A percentile compares a stretch with the other conserved stretches of the same genome.
Evolutionary conservation across 2,113 vertebrate genomes (phyloP).

Genomic region (Sorex fumeus): DNA sequence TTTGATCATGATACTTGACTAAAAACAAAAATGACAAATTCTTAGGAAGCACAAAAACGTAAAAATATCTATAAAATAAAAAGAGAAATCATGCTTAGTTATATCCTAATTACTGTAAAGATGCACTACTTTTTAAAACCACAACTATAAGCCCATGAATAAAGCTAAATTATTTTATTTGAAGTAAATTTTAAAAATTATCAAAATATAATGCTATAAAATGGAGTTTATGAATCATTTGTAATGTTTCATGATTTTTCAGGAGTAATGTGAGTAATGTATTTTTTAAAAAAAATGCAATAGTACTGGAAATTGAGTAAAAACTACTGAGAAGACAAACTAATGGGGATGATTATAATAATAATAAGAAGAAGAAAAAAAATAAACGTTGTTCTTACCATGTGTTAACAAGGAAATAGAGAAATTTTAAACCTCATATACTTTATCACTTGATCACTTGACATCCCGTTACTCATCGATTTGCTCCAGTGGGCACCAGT

Average conservation of each 20-base stretch:
- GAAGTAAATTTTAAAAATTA: constrained; percentile 21
- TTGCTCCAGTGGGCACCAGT: no score
- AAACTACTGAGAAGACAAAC: background rate
- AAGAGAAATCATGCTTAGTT: background rate
- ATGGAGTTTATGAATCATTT: background rate
- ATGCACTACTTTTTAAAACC: background rate
- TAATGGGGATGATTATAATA: background rate
- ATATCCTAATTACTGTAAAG: background rate
- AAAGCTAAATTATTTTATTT: background rate
- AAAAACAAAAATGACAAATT: constrained; percentile 46
- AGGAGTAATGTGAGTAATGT: background rate
- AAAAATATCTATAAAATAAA: background rate
- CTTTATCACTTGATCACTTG: no score
- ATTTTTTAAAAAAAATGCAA: background rate
- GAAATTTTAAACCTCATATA: background rate
- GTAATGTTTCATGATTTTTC: background rate
- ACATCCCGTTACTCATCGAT: no score
- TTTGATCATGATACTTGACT: background rate
- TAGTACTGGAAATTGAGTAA: background rate
- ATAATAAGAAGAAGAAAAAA: background rate
- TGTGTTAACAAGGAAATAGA: background rate
- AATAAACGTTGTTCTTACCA: background rate
- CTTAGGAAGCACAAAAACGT: background rate
- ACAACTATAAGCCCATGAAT: background rate
- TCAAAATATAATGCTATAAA: constrained; percentile 7